Percentiles rank a stretch among this genome's conserved stretches.
Conservation (phyloP, 2,888 invertebrate species). For the Lottia scabra region DNA sequence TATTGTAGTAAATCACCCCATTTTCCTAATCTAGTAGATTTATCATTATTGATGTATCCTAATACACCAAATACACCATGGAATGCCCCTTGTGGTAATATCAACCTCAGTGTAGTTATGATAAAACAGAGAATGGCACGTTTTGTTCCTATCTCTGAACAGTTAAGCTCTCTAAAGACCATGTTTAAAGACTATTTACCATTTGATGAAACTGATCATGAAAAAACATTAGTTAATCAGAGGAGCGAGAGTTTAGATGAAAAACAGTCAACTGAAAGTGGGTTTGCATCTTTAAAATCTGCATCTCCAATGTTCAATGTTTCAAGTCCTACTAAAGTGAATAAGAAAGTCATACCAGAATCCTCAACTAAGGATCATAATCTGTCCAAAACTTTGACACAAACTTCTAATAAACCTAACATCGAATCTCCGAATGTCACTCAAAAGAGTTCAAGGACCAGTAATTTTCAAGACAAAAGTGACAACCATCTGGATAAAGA, state of each 20-base stretch:
- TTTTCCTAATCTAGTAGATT: conserved; percentile 38
- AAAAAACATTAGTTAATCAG: background rate
- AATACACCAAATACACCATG: background rate
- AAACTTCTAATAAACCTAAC: background rate
- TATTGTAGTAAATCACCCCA: conserved; percentile 24
- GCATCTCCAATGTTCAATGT: background rate
- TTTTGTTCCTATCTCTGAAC: conserved; percentile 10
- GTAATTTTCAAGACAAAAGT: background rate
- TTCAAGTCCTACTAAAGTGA: background rate
- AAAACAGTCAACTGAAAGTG: background rate
- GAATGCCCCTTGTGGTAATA: background rate
- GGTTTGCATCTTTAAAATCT: background rate
- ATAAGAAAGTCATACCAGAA: background rate
- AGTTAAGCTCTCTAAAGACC: background rate
- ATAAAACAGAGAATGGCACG: conserved; percentile 17
- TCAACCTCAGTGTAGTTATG: conserved; percentile 17
- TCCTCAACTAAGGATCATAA: background rate
- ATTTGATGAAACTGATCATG: background rate
- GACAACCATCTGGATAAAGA: background rate
- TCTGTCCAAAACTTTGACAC: background rate
- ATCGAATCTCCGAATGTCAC: background rate
- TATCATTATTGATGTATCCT: conserved; percentile 25
- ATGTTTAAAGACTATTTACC: background rate
- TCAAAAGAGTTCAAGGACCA: background rate
- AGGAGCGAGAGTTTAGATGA: background rate